phyloP scores from a whole-genome alignment of 2,797 vertebrate species.

The Bucorvus abyssinicus region DNA sequence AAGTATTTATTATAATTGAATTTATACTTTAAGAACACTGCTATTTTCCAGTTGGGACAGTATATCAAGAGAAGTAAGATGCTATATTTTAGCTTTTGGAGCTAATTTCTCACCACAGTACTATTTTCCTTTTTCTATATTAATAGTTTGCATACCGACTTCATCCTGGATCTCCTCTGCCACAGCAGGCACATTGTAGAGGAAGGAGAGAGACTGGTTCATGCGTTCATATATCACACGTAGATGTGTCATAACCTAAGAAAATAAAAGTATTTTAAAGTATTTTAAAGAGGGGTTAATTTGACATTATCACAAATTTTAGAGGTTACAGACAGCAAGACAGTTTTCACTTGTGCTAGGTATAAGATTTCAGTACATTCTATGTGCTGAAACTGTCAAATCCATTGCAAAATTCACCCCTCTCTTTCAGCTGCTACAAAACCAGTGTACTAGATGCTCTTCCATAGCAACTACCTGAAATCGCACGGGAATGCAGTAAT shows the following conservation, averaged over 20 bases:
- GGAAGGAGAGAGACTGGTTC: slow-evolving; percentile 96
- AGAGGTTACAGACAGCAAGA: background rate
- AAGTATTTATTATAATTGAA: background rate
- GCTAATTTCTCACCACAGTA: background rate
- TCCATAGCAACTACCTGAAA: background rate
- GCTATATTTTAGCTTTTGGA: background rate
- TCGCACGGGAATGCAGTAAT: background rate
- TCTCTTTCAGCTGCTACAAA: background rate
- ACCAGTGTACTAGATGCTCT: background rate
- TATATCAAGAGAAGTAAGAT: background rate
- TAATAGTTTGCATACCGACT: slow-evolving; percentile 83
- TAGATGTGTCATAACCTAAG: slow-evolving; percentile 94
- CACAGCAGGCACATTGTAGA: slow-evolving; percentile 95
- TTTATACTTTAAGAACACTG: background rate
- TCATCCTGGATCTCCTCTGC: slow-evolving; percentile 97
- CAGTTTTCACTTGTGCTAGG: background rate
- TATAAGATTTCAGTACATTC: background rate
- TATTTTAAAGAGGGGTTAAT: background rate
- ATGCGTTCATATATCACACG: slow-evolving; percentile 97
- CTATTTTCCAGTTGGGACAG: background rate
- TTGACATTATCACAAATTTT: background rate
- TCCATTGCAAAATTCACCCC: background rate
- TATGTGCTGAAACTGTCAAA: background rate
- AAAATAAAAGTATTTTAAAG: background rate
- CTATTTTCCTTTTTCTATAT: background rate